Percentiles rank a stretch among this genome's conserved stretches.
phyloP scores from a whole-genome alignment of 2,113 vertebrate genomes.

The Clarias gariepinus region DNA sequence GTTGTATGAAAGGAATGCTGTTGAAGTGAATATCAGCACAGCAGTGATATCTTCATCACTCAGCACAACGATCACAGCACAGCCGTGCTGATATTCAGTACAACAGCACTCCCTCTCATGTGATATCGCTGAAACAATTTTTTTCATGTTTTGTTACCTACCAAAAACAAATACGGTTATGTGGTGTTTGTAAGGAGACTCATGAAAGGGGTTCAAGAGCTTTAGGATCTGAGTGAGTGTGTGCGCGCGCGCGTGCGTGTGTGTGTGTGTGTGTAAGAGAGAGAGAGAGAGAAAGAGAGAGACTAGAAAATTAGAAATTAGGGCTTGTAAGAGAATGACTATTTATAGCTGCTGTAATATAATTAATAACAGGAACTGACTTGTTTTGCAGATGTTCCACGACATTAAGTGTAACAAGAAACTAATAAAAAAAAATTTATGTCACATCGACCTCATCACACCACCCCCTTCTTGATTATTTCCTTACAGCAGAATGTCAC shows the following conservation, averaged over 20 bases:
- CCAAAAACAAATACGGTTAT: background rate
- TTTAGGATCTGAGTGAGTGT: too few relatives aligned
- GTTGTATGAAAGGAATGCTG: too few relatives aligned
- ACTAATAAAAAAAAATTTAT: background rate
- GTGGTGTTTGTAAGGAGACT: background rate
- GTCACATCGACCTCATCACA: background rate
- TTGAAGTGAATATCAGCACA: too few relatives aligned
- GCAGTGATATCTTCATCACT: too few relatives aligned
- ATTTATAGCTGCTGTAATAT: constrained; percentile 7
- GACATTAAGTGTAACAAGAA: constrained; percentile 10
- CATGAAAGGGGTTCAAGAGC: background rate
- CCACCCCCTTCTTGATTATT: background rate
- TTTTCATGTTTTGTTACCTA: background rate
- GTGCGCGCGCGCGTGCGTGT: too few relatives aligned
- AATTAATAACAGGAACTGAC: constrained; percentile 13
- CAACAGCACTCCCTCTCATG: too few relatives aligned
- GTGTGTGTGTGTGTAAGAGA: too few relatives aligned
- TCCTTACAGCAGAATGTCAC: background rate
- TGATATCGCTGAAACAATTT: too few relatives aligned
- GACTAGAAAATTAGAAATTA: background rate
- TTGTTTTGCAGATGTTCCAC: constrained; percentile 11
- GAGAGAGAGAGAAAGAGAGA: too few relatives aligned
- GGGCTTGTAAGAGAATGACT: background rate
- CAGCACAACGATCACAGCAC: too few relatives aligned
- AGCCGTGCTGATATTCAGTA: too few relatives aligned